Base-by-base conservation (phyloP, 2,113 vertebrate genomes). In the mouse (Mus musculus) region DNA sequence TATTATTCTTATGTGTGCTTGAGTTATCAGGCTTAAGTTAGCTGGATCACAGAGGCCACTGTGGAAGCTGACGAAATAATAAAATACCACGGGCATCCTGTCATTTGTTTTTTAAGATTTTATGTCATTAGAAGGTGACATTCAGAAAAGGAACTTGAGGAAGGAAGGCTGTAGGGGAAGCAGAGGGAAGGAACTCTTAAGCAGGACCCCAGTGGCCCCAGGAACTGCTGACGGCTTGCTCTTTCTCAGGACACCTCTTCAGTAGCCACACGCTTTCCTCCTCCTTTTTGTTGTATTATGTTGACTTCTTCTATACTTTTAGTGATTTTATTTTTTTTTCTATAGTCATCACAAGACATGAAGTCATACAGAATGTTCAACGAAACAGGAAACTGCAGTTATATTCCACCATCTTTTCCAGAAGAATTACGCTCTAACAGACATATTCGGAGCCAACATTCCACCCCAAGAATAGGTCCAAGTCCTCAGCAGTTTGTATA, bases 331-430 rank as follows among this genome's bases (percentile, higher is more conserved):
- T 36, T 26, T 85, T 80, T 80, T 88, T 88, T 95, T 11, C 63
- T 95, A 20, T 94, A 99, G 99, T 97, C 98, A 54, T 98, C 99
- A 85, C 98, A 99, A 78, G 97, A 98, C 88, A 95, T 97, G 56
- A 98, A 99, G 96, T 98, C 98, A 42, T 98, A 98, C 84, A 97
- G 88, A 95, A 98, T 98, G 11, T 96, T 97, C 13, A 95, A n/a
- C 61, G 73, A 22, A 54, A 30, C 13, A 36, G 94, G 98, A 96
- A 69, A 52, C 54, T 93, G 87, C 89, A 98, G 94, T 94, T 97
- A 98, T 4, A 96, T 95, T 92, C 98, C 93, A 3, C 42, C 89
- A 42, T 90, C 98, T 33, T 97, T 98, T 89, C 94, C 96, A 76
- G 96, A 73, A 59, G 97, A 98, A 73, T 95, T 96, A 88, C 97